Conservation (phyloP, 2,888 invertebrate genomes). For the Heliconius charithonia region DNA sequence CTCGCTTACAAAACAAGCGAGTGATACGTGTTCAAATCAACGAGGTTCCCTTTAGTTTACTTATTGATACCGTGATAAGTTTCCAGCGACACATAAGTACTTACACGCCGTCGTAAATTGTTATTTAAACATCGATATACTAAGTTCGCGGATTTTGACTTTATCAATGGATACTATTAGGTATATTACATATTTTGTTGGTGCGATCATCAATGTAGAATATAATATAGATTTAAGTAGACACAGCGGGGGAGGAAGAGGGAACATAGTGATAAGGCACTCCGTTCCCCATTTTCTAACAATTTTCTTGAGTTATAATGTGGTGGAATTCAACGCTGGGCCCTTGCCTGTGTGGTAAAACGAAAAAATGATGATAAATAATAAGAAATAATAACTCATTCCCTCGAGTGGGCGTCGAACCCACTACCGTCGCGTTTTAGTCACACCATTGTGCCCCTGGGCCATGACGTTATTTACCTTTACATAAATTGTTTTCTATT, state of each 20-base stretch:
- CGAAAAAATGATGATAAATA: too few relatives aligned
- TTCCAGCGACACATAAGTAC: slow-evolving; percentile 54
- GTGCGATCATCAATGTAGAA: slow-evolving; percentile 16
- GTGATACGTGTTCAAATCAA: slow-evolving; percentile 67
- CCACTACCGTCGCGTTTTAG: too few relatives aligned
- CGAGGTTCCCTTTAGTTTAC: slow-evolving; percentile 67
- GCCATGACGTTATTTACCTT: neutral
- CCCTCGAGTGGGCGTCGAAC: too few relatives aligned
- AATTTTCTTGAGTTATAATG: too few relatives aligned
- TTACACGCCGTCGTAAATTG: slow-evolving; percentile 48
- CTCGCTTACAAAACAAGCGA: slow-evolving; percentile 44
- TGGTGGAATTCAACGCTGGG: too few relatives aligned
- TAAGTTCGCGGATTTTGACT: slow-evolving; percentile 60
- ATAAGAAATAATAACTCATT: too few relatives aligned
- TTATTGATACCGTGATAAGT: slow-evolving; percentile 70
- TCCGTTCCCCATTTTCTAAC: too few relatives aligned
- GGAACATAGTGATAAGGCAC: too few relatives aligned
- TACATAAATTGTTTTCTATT: neutral
- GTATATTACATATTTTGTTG: slow-evolving; percentile 30
- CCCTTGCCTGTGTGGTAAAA: too few relatives aligned
- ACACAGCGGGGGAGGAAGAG: too few relatives aligned
- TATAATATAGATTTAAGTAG: neutral
- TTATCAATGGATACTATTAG: slow-evolving; percentile 48
- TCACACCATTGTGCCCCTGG: too few relatives aligned
- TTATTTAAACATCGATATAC: slow-evolving; percentile 57